phyloP scores from a whole-genome alignment of 2,113 vertebrate genomes.

The Genyomyrus donnyi region DNA sequence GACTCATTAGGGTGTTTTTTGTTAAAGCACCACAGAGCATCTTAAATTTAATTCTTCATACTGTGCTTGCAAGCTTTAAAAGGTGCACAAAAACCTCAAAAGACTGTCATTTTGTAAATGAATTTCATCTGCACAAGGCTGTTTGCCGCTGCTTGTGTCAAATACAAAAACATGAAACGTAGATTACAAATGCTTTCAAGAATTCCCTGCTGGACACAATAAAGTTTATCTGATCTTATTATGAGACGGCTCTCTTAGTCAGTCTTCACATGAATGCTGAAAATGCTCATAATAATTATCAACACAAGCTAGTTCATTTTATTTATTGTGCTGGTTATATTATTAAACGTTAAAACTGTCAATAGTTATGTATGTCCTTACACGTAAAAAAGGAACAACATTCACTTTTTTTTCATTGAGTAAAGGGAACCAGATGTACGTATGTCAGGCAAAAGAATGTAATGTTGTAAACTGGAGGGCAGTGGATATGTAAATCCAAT shows the following conservation, averaged over 20 bases:
- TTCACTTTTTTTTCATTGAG: neutral
- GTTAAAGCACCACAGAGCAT: neutral
- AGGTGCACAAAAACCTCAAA: neutral
- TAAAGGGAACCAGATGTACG: neutral
- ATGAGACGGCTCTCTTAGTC: neutral
- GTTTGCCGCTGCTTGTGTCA: neutral
- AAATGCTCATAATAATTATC: neutral
- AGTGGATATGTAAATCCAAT: slow-evolving; percentile 10
- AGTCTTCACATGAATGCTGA: neutral
- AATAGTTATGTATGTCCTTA: neutral
- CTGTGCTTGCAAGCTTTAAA: neutral
- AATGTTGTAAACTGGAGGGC: neutral
- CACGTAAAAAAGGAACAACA: neutral
- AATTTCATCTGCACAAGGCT: neutral
- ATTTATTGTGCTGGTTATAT: neutral
- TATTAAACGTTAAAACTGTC: neutral
- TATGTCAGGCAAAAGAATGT: neutral
- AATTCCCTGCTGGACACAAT: neutral
- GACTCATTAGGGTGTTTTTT: neutral
- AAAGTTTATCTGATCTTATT: neutral
- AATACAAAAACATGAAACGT: neutral
- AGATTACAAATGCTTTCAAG: neutral
- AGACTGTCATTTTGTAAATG: neutral
- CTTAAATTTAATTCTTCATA: neutral
- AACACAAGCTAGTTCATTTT: neutral